Conservation (phyloP, 2,797 vertebrate species). For the Leptatherina wallacei region DNA sequence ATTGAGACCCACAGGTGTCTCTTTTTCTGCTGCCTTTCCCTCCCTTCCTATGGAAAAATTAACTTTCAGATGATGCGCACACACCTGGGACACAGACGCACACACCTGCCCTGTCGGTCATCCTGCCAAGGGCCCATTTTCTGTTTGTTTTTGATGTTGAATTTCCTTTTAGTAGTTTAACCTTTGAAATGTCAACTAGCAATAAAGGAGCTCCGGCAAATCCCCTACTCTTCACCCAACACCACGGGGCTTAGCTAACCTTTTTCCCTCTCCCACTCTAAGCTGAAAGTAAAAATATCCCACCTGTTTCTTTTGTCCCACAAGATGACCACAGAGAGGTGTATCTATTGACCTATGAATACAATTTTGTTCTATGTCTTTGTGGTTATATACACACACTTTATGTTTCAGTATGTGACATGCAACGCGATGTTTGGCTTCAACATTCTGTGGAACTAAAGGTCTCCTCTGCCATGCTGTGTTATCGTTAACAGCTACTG, state of each 20-base stretch:
- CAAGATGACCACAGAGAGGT: slow-evolving; percentile 14
- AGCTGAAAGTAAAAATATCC: slow-evolving; percentile 66
- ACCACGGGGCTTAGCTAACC: slow-evolving; percentile 79
- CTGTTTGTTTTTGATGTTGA: slow-evolving; percentile 81
- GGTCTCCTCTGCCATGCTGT: slow-evolving; percentile 25
- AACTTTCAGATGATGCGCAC: slow-evolving; percentile 43
- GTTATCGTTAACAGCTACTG: slow-evolving; percentile 38
- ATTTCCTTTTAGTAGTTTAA: slow-evolving; percentile 87
- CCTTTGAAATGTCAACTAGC: slow-evolving; percentile 87
- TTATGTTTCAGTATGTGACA: slow-evolving; percentile 27
- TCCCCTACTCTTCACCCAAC: slow-evolving; percentile 71
- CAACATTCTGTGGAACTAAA: slow-evolving; percentile 22
- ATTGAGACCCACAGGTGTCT: slow-evolving; percentile 45
- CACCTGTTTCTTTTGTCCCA: slow-evolving; percentile 40
- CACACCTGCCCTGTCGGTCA: slow-evolving; percentile 72
- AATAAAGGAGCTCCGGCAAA: slow-evolving; percentile 77
- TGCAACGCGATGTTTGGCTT: slow-evolving; percentile 14
- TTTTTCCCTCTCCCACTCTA: slow-evolving; percentile 64
- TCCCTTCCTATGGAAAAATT: slow-evolving; percentile 28
- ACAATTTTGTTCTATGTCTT: slow-evolving; percentile 22
- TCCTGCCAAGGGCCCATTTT: slow-evolving; percentile 78
- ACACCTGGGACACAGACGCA: slow-evolving; percentile 39
- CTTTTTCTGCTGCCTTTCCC: slow-evolving; percentile 7
- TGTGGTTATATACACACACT: slow-evolving; percentile 12
- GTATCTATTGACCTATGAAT: slow-evolving; percentile 53